These are phyloP conservation scores for Sebastes kiyomatsui DNA, from an alignment of 2,797 vertebrate genomes.

Conservation along the genomic window DNA sequence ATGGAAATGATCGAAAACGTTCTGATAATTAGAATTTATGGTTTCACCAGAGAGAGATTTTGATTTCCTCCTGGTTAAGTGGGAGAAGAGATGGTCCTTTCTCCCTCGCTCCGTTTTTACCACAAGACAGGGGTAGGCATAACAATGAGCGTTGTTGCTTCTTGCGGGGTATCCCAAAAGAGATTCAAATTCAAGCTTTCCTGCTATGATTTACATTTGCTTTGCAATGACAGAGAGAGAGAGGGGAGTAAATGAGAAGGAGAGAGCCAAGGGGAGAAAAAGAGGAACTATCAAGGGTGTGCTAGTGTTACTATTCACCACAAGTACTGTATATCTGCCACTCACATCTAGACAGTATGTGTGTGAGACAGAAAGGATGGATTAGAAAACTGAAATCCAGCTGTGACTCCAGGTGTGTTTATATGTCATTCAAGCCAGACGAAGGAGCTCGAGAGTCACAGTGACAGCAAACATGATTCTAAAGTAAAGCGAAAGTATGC, in stretches of 20 bases:
- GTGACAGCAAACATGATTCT: background rate
- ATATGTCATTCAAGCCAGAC: background rate
- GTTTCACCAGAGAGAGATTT: conserved; percentile 21
- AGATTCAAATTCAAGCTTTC: conserved; percentile 46
- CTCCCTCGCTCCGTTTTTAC: conserved; percentile 8
- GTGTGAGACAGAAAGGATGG: background rate
- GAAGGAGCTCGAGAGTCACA: background rate
- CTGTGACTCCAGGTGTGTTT: background rate
- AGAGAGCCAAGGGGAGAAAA: background rate
- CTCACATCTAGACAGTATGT: background rate
- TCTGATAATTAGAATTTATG: conserved; percentile 30
- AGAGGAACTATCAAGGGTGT: conserved; percentile 5
- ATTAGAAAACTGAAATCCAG: background rate
- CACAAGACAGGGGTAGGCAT: conserved; percentile 22
- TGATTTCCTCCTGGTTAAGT: conserved; percentile 37
- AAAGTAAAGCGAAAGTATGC: background rate
- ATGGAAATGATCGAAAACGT: conserved; percentile 24
- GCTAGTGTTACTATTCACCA: background rate
- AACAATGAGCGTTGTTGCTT: conserved; percentile 44
- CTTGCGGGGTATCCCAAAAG: conserved; percentile 31
- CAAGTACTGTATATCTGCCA: background rate
- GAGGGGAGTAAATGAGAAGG: background rate
- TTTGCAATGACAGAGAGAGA: conserved; percentile 19
- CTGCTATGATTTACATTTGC: conserved; percentile 33
- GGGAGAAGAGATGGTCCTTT: background rate